Conservation (phyloP, 2,113 vertebrate genomes). For the Drymodes brunneopygia region DNA sequence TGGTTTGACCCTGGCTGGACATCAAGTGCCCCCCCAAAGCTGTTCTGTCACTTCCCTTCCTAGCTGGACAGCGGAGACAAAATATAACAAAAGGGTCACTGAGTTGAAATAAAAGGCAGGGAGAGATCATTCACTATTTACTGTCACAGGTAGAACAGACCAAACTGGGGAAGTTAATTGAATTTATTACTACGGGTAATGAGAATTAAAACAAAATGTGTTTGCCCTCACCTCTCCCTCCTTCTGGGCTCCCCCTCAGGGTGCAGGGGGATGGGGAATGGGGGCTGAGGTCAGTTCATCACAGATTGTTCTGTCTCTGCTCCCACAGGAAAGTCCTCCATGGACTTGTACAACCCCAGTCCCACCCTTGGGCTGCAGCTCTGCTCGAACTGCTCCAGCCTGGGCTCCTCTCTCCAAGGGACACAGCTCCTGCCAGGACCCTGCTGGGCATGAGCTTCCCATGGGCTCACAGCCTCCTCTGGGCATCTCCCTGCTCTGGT, state of each 20-base stretch:
- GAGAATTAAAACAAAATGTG: background rate
- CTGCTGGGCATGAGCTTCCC: background rate
- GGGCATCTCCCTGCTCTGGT: background rate
- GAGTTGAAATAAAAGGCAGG: background rate
- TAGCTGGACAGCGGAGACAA: background rate
- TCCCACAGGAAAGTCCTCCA: background rate
- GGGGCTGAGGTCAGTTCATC: background rate
- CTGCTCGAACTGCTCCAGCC: background rate
- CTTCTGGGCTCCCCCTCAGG: background rate
- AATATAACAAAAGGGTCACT: background rate
- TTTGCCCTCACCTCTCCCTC: background rate
- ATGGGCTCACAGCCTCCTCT: background rate
- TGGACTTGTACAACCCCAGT: background rate
- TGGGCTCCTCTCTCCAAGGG: background rate
- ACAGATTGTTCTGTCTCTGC: background rate
- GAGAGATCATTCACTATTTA: background rate
- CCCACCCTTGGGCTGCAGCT: background rate
- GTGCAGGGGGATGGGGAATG: fast-evolving
- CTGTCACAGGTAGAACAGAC: background rate
- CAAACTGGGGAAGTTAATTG: background rate
- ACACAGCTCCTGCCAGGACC: background rate
- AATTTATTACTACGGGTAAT: background rate
- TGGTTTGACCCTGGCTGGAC: background rate
- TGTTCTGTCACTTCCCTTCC: background rate
- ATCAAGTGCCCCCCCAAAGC: background rate